Base-by-base conservation (phyloP, 2,113 vertebrate species). In the Erythrocebus patas region DNA sequence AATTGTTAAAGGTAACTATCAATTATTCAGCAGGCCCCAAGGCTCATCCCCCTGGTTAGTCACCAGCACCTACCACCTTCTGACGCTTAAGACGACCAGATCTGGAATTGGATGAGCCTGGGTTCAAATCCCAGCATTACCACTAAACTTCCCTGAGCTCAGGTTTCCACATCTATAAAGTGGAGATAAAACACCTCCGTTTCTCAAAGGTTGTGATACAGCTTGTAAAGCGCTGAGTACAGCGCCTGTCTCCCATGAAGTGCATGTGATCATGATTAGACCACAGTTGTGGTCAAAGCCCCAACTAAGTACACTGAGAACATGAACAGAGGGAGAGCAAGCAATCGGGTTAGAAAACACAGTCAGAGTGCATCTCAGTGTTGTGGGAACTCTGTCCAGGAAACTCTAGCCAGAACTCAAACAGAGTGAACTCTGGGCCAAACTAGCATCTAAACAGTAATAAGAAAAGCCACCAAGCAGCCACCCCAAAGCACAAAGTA, bases 391-490 rank as follows among this genome's bases (percentile, higher is more conserved):
- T 97, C 83, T 96, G 64, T 94, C 91, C 95, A 35, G 91, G 96
- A 97, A 97, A 97, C 86, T 90, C 91, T 23, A 11, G 97, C 50
- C 95, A 92, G 93, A 20, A 55, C 45, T 20, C 1, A 50, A 97
- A 52, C 87, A 85, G 84, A 8, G 11, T 0, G 6, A 90, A 78
- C 93, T 91, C 92, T 22, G 20, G 0, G 96, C 96, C 95, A 98
- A 91, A 98, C 95, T 93, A 98, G 79, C 91, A 59, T 96, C 97
- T 50, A 70, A 76, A 80, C 89, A 78, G 95, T 91, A 94, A 97
- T 93, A 78, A 96, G 96, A 86, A 97, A 91, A 52, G 95, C 97
- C 97, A 96, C 93, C 66, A 92, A 93, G 57, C 92, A 94, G 72
- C 52, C 82, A 72, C 93, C 91, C 43, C 0, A 1, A 59, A 79